phyloP scores from a whole-genome alignment of 2,797 vertebrate species.

The Hydrophis major region DNA sequence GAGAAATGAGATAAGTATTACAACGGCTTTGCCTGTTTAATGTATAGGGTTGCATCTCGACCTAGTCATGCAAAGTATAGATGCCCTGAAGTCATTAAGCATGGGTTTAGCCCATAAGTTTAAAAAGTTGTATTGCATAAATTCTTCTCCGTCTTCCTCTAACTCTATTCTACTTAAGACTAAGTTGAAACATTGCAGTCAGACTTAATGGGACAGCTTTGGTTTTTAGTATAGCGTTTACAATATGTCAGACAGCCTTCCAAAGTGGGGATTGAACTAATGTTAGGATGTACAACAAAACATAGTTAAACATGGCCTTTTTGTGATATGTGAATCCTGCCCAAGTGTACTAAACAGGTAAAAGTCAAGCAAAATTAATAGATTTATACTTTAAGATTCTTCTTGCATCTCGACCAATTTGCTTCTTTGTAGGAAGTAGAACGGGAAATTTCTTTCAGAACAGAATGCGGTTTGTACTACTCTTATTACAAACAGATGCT shows the following conservation, averaged over 20 bases:
- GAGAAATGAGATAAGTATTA: not conserved
- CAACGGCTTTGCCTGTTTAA: not conserved
- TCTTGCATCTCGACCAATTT: slow-evolving; percentile 21
- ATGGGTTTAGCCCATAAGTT: not conserved
- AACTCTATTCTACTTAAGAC: not conserved
- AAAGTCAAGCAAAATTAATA: slow-evolving; percentile 16
- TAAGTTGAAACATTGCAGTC: not conserved
- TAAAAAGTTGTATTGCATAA: not conserved
- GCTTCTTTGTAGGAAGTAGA: slow-evolving; percentile 89
- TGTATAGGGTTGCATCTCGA: not conserved
- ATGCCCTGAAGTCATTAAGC: not conserved
- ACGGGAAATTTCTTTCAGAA: slow-evolving; percentile 97
- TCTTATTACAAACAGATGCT: slow-evolving; percentile 99
- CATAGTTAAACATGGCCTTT: not conserved
- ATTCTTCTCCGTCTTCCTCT: not conserved
- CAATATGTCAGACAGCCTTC: not conserved
- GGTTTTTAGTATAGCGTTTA: not conserved
- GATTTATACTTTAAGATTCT: slow-evolving; percentile 32
- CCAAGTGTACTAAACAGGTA: not conserved
- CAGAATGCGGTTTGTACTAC: slow-evolving; percentile 97
- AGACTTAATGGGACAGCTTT: not conserved
- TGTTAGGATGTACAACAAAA: not conserved
- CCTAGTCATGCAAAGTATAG: not conserved
- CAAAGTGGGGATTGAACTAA: not conserved
- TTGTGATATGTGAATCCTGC: not conserved